phyloP scores from a whole-genome alignment of 2,113 vertebrate genomes.

The Xenotilapia flavipinnis region DNA sequence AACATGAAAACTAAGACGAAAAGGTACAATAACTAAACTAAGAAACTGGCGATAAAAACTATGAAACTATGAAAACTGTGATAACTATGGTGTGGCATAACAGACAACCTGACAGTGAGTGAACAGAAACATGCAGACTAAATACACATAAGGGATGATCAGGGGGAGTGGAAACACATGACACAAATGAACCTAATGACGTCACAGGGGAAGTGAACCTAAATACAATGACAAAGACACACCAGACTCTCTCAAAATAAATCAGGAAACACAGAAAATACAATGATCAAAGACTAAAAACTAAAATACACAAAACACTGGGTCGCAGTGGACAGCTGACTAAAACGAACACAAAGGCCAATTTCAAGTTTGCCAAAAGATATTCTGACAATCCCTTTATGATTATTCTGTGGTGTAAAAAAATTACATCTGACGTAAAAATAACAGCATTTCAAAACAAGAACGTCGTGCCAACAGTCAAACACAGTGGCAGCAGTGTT shows the following conservation, averaged over 20 bases:
- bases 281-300: neutral
- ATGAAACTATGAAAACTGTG: neutral
- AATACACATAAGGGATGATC: rapidly evolving
- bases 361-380: neutral
- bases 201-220: neutral
- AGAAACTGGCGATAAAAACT: neutral
- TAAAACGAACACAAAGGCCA: neutral
- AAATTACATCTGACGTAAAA: rapidly evolving
- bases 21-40: neutral
- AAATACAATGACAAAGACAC: neutral
- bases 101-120: neutral
- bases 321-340: neutral
- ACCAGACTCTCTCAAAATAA: neutral
- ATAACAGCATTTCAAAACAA: neutral
- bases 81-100: neutral
- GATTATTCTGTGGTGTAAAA: neutral
- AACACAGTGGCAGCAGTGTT: neutral
- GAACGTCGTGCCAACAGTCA: neutral
- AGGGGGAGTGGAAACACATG: neutral
- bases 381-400: neutral
- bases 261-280: neutral
- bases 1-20: neutral
- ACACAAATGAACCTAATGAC: neutral
- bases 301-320: rapidly evolving
- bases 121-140: neutral